phyloP scores from a whole-genome alignment of 1,140 invertebrate genomes.

The Drosophila watanabei region DNA sequence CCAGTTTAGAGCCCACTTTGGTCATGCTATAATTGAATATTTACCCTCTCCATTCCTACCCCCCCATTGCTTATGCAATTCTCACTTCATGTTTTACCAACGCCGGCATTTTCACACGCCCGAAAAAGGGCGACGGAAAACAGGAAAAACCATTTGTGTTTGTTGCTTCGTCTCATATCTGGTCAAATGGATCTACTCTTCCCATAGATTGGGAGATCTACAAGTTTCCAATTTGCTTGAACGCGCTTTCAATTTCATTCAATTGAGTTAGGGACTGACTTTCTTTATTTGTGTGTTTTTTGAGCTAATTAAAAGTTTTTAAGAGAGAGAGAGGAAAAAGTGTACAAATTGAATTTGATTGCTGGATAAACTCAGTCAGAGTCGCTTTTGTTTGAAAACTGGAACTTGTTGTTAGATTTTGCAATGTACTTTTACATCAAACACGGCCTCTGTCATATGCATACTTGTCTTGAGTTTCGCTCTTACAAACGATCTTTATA shows the following conservation, averaged over 20 bases:
- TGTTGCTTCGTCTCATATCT: conserved; percentile 17
- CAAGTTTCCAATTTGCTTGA: conserved; percentile 67
- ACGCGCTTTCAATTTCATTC: conserved; percentile 69
- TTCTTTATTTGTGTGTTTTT: conserved; percentile 26
- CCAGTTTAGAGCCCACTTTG: conserved; percentile 58
- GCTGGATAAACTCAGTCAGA: conserved; percentile 26
- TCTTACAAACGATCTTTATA: background rate
- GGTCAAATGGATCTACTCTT: conserved; percentile 22
- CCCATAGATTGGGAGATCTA: conserved; percentile 49
- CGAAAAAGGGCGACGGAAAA: conserved; percentile 43
- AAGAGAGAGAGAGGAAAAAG: background rate
- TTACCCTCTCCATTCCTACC: background rate
- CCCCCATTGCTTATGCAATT: conserved; percentile 68
- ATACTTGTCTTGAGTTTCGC: conserved; percentile 25
- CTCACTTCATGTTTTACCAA: conserved; percentile 50
- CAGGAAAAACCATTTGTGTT: conserved; percentile 1
- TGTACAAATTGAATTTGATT: conserved; percentile 51
- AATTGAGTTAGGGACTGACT: conserved; percentile 51
- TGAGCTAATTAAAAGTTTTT: conserved; percentile 36
- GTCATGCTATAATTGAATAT: conserved; percentile 49
- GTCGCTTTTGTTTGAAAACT: conserved; percentile 46
- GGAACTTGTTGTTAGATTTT: conserved; percentile 48
- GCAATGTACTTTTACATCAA: conserved; percentile 40
- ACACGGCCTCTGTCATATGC: conserved; percentile 37
- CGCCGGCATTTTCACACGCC: conserved; percentile 65